Percentiles rank a stretch among this genome's conserved stretches.
These are phyloP conservation scores for Balaeniceps rex DNA, from an alignment of 2,113 vertebrate species.

Conservation along the genomic window DNA sequence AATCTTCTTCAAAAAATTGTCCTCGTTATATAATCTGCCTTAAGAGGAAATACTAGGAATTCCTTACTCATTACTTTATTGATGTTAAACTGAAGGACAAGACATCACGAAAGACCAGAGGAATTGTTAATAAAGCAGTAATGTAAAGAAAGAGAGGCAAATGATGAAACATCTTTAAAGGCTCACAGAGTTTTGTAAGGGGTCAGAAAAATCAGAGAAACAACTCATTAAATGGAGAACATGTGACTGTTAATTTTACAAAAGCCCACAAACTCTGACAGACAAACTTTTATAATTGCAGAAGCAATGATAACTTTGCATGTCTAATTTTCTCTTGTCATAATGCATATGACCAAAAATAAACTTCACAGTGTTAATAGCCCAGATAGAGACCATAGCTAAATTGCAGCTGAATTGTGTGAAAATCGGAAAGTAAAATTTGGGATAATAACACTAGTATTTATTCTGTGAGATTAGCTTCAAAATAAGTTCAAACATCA, in stretches of 20 bases:
- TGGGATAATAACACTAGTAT: not conserved
- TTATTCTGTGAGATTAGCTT: not conserved
- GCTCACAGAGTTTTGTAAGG: not conserved
- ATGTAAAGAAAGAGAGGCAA: not conserved
- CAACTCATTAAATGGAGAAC: not conserved
- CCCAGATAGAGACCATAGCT: not conserved
- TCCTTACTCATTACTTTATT: not conserved
- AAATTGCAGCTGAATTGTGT: not conserved
- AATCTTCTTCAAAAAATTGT: not conserved
- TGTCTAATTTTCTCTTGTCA: not conserved
- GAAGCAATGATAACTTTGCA: not conserved
- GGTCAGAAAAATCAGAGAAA: not conserved
- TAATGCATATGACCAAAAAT: not conserved
- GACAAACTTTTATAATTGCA: not conserved
- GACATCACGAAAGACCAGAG: not conserved
- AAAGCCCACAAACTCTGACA: not conserved
- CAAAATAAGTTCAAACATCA: not conserved
- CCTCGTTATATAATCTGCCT: not conserved
- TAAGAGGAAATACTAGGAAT: not conserved
- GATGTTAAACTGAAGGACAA: not conserved
- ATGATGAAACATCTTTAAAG: not conserved
- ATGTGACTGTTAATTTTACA: not conserved
- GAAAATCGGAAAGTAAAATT: not conserved
- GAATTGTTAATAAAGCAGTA: not conserved
- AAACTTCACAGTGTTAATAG: not conserved